These are phyloP conservation scores for Thomomys bottae DNA, from an alignment of 2,113 vertebrate species.

Conservation along the genomic window DNA sequence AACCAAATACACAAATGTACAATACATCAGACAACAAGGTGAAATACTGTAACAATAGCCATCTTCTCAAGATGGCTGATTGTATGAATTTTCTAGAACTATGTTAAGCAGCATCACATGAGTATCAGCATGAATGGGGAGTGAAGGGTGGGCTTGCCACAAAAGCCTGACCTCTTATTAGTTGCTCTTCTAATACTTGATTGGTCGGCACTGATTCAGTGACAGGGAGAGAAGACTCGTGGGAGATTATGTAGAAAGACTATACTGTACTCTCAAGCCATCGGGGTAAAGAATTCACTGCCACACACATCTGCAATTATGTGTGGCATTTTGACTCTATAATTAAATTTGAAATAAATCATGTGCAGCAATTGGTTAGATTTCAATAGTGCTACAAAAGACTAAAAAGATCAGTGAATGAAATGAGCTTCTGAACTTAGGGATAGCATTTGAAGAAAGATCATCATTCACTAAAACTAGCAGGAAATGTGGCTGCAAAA, in stretches of 20 bases:
- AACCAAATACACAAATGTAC: too few relatives aligned
- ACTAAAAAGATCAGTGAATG: slow-evolving; percentile 60
- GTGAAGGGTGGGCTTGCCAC: not conserved
- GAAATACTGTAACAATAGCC: too few relatives aligned
- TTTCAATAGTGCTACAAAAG: slow-evolving; percentile 69
- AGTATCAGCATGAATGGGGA: slow-evolving; percentile 52
- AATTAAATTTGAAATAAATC: slow-evolving; percentile 77
- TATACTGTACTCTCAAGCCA: slow-evolving; percentile 62
- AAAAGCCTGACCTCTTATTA: slow-evolving; percentile 56
- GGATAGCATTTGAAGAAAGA: slow-evolving; percentile 56
- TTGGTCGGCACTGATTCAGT: slow-evolving; percentile 61
- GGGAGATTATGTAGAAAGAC: slow-evolving; percentile 50
- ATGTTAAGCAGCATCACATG: slow-evolving; percentile 58
- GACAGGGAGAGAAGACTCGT: slow-evolving; percentile 38
- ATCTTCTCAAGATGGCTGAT: slow-evolving; percentile 49
- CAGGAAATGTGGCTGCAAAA: slow-evolving; percentile 50
- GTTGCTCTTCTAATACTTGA: slow-evolving; percentile 65
- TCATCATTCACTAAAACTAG: slow-evolving; percentile 50
- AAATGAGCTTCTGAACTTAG: slow-evolving; percentile 60
- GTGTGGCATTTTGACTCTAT: slow-evolving; percentile 70
- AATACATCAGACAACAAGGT: too few relatives aligned
- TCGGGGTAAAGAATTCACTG: slow-evolving; percentile 65
- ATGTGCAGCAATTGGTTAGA: slow-evolving; percentile 66
- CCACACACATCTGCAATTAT: slow-evolving; percentile 61
- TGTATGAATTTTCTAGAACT: slow-evolving; percentile 59